Conservation (phyloP, 2,888 invertebrate species). For the Arrhopalites spinosus region DNA sequence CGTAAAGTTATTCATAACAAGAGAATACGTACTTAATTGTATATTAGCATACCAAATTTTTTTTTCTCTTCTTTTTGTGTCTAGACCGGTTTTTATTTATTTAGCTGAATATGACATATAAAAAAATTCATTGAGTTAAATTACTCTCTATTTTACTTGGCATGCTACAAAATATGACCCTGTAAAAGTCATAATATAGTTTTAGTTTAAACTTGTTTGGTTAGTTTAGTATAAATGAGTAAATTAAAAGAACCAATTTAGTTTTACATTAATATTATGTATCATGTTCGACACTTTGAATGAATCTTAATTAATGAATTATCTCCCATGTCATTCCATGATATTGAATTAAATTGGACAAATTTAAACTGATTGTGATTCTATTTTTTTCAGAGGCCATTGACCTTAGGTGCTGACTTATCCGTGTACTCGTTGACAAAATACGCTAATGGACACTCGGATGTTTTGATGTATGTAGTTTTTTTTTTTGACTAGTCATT, state of each 20-base stretch:
- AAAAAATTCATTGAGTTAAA: too few species aligned
- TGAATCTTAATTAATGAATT: background rate
- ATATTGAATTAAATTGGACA: too few species aligned
- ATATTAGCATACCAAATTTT: too few species aligned
- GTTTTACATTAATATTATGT: background rate
- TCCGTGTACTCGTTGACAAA: constrained; percentile 92
- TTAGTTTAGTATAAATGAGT: too few species aligned
- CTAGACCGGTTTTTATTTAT: background rate
- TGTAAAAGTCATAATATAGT: too few species aligned
- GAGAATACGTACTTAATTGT: too few species aligned
- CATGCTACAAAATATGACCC: too few species aligned
- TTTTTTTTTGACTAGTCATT: too few species aligned
- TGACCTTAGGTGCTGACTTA: constrained; percentile 88
- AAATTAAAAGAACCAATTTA: background rate
- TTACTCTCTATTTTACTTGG: too few species aligned
- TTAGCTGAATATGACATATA: background rate
- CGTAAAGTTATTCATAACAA: too few species aligned
- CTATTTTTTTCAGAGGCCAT: constrained; percentile 69
- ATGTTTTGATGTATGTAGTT: constrained; percentile 98
- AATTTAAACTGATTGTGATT: background rate
- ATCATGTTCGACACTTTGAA: background rate
- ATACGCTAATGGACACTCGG: constrained; percentile 98
- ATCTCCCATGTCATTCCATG: too few species aligned
- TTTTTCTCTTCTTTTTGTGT: background rate
- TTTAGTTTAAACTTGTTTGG: too few species aligned